Evolutionary conservation across 2,888 invertebrate species (phyloP).

Genomic region (Sphaerophoria taeniata): DNA sequence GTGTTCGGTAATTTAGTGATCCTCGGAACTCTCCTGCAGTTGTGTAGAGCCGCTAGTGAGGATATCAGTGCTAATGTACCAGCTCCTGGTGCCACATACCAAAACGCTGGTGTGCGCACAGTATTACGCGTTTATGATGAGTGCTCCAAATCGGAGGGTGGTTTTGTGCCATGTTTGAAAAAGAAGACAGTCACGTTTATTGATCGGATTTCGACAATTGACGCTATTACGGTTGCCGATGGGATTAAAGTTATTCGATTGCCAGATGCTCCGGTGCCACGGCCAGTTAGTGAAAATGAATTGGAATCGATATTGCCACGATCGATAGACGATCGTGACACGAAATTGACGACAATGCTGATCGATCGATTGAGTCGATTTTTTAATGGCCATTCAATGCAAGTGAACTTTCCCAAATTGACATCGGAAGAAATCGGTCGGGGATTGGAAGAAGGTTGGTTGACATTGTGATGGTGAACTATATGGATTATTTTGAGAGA

Average conservation of each 20-base stretch:
- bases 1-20: constrained; percentile 56
- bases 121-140: constrained; percentile 90
- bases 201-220: constrained; percentile 89
- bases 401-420: constrained; percentile 90
- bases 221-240: constrained; percentile 86
- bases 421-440: constrained; percentile 87
- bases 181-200: constrained; percentile 92
- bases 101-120: constrained; percentile 86
- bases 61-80: constrained; percentile 75
- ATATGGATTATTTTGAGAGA: neutral
- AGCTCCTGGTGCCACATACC: constrained; percentile 78
- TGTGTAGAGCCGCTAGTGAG: constrained; percentile 79
- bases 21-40: constrained; percentile 74
- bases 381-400: constrained; percentile 89
- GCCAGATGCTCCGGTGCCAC: constrained; percentile 80
- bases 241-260: constrained; percentile 87
- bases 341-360: constrained; percentile 87
- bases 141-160: constrained; percentile 87
- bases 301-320: constrained; percentile 88
- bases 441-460: constrained; percentile 89
- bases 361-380: constrained; percentile 88
- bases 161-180: constrained; percentile 90
- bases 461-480: neutral
- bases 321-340: constrained; percentile 87
- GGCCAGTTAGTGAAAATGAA: constrained; percentile 86